phyloP scores from a whole-genome alignment of 2,113 vertebrate species.

The Ammodytes marinus region DNA sequence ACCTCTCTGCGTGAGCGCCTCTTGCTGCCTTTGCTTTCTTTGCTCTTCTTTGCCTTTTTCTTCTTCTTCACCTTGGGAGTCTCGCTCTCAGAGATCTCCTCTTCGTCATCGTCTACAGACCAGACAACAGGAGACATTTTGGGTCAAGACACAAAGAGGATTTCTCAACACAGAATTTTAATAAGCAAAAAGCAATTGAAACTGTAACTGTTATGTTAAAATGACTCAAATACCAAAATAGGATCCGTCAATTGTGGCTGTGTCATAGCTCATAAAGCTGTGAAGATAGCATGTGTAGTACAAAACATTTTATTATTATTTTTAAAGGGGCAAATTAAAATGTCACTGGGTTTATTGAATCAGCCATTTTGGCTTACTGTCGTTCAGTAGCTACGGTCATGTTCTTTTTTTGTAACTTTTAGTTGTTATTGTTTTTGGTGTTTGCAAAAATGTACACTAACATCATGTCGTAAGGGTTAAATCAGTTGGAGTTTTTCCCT shows the following conservation, averaged over 20 bases:
- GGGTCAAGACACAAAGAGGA: neutral
- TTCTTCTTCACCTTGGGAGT: constrained; percentile 98
- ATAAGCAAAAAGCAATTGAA: too few species aligned
- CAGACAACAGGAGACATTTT: neutral
- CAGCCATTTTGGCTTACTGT: fast-evolving
- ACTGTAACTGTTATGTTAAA: too few species aligned
- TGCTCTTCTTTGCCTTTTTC: constrained; percentile 96
- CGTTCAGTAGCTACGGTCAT: neutral
- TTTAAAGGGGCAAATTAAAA: neutral
- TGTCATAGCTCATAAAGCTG: neutral
- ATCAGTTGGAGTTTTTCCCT: neutral
- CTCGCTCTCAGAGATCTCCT: constrained; percentile 94
- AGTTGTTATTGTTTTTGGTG: neutral
- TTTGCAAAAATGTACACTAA: neutral
- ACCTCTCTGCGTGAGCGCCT: constrained; percentile 96
- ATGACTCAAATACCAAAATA: too few species aligned
- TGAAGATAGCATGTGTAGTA: neutral
- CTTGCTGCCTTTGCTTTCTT: constrained; percentile 94
- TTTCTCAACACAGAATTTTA: too few species aligned
- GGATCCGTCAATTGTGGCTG: neutral
- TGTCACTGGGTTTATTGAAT: neutral
- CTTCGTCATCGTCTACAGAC: constrained; percentile 90
- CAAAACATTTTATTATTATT: neutral
- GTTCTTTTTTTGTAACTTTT: neutral
- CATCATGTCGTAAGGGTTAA: neutral